Evolutionary conservation across 2,113 vertebrate species (phyloP).

Genomic region (Bubo scandiacus): DNA sequence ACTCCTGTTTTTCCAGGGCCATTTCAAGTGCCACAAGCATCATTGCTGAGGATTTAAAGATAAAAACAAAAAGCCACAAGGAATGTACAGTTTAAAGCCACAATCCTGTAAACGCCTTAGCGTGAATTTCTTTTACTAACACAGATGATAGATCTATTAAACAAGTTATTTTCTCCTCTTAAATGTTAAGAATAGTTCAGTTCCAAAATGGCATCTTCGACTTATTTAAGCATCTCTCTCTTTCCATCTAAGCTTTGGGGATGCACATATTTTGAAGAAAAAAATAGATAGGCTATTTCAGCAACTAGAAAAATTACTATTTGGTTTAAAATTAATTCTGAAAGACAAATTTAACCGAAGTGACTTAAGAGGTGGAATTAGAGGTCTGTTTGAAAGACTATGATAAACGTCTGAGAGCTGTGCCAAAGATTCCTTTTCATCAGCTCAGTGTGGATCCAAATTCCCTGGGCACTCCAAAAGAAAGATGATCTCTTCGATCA

Average conservation of each 20-base stretch:
- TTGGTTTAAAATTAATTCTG: conserved; percentile 9
- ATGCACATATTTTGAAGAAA: neutral
- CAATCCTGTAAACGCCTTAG: neutral
- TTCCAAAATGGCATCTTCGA: neutral
- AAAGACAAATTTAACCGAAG: neutral
- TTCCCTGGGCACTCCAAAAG: neutral
- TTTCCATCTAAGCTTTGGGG: neutral
- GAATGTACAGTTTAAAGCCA: neutral
- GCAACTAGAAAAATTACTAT: neutral
- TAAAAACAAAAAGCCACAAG: neutral
- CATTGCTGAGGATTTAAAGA: neutral
- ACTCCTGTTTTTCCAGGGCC: neutral
- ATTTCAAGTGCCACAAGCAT: neutral
- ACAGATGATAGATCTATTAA: neutral
- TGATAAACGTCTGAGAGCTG: neutral
- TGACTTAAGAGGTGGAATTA: neutral
- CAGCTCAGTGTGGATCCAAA: neutral
- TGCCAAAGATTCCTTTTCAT: neutral
- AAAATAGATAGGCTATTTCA: neutral
- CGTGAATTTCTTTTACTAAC: neutral
- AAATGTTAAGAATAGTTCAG: neutral
- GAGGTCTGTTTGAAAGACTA: neutral
- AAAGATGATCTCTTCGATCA: neutral
- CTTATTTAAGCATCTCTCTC: neutral
- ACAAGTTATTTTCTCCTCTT: neutral